Evolutionary conservation across 2,113 vertebrate species (phyloP).

Genomic region (Nicator chloris): DNA sequence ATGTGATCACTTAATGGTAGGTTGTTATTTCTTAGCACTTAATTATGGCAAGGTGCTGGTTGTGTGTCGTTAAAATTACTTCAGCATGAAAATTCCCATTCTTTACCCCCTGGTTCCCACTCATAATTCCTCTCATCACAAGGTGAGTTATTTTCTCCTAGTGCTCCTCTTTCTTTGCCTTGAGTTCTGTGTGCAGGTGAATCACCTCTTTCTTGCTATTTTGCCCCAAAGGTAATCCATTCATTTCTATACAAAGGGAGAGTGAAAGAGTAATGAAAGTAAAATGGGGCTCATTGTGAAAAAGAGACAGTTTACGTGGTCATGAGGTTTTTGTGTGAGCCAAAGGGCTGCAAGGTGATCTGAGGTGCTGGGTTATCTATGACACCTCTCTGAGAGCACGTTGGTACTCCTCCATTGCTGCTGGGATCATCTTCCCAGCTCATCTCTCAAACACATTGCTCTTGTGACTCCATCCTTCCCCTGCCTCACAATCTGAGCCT

Average conservation of each 20-base stretch:
- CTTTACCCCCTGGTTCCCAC: not conserved
- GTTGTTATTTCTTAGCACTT: conserved; percentile 10
- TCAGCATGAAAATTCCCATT: not conserved
- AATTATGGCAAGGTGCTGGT: not conserved
- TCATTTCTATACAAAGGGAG: not conserved
- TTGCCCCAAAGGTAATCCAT: not conserved
- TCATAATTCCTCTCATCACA: not conserved
- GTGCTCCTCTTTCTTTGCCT: not conserved
- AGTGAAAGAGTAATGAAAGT: not conserved
- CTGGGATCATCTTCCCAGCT: not conserved
- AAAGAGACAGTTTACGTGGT: not conserved
- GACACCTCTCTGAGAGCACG: not conserved
- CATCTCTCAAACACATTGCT: not conserved
- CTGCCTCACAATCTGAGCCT: not conserved
- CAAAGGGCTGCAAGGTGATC: not conserved
- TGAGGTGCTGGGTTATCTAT: not conserved
- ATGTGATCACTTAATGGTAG: not conserved
- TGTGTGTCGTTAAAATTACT: not conserved
- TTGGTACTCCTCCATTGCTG: not conserved
- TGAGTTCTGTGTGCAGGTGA: not conserved
- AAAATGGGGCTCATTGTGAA: not conserved
- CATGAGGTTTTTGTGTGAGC: not conserved
- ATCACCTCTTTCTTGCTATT: not conserved
- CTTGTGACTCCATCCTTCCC: not conserved
- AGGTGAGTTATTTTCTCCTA: not conserved